Percentiles rank a stretch among this genome's conserved stretches.
Conservation (phyloP, 2,113 vertebrate genomes). For the Oncorhynchus mykiss region DNA sequence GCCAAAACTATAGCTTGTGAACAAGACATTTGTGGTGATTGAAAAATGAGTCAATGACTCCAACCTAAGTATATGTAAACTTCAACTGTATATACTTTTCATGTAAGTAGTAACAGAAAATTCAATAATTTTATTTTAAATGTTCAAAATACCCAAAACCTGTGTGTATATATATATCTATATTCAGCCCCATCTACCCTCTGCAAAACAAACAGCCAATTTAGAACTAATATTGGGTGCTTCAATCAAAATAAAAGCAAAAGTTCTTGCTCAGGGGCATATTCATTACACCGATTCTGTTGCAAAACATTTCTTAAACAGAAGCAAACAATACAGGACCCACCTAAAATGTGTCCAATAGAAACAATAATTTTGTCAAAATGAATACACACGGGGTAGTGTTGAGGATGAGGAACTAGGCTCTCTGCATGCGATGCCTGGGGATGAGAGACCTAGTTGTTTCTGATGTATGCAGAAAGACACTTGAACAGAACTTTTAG, state of each 20-base stretch:
- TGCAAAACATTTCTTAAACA: too few species aligned
- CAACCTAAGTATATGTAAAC: too few species aligned
- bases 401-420: neutral
- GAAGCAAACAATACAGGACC: too few species aligned
- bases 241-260: neutral
- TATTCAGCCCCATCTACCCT: neutral
- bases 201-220: neutral
- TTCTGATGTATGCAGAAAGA: neutral
- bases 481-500: neutral
- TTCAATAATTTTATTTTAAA: conserved; percentile 80
- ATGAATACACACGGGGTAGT: neutral
- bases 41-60: too few species aligned
- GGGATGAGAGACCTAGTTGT: neutral
- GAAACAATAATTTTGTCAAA: too few species aligned
- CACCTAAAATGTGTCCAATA: too few species aligned
- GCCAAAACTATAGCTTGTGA: too few species aligned
- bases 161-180: conserved; percentile 21
- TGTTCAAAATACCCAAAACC: conserved; percentile 85
- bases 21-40: too few species aligned
- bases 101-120: conserved; percentile 13
- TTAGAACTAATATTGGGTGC: neutral
- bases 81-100: neutral
- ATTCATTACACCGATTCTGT: too few species aligned
- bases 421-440: neutral
- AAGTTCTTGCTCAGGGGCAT: neutral